Conservation (phyloP, 2,113 vertebrate species). For the Heteronetta atricapilla region DNA sequence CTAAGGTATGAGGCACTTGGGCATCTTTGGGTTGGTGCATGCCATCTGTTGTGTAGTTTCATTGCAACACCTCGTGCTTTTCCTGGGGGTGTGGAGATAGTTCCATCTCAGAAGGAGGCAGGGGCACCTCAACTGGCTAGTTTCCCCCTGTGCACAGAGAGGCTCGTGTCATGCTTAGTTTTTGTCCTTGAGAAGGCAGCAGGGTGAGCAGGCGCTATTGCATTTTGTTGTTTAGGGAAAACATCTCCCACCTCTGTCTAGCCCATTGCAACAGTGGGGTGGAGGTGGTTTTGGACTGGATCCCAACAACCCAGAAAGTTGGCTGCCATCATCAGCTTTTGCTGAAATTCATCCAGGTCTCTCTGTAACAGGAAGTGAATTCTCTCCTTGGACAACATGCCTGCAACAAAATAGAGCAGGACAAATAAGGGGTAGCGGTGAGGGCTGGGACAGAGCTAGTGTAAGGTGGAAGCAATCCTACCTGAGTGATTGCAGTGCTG, state of each 20-base stretch:
- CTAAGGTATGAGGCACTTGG: constrained; percentile 80
- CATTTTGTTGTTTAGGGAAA: background rate
- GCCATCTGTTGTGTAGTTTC: background rate
- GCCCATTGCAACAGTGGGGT: background rate
- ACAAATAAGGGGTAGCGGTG: background rate
- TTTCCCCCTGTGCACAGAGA: background rate
- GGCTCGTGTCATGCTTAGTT: accelerated
- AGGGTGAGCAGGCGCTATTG: background rate
- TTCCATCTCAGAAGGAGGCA: background rate
- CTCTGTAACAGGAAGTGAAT: background rate
- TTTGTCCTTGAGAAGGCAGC: background rate
- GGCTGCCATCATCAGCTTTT: background rate
- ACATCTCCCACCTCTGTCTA: background rate
- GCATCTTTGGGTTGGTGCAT: background rate
- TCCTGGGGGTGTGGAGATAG: background rate
- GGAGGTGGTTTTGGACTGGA: background rate
- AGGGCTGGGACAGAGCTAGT: background rate
- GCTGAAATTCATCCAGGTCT: background rate
- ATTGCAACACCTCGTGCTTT: background rate
- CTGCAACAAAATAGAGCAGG: background rate
- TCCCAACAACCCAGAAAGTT: background rate
- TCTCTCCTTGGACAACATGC: background rate
- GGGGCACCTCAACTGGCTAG: accelerated
- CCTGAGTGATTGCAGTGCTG: background rate
- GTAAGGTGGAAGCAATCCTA: background rate